Percentiles rank a stretch among this genome's conserved stretches.
These are phyloP conservation scores for Pelecanoides urinatrix DNA, from an alignment of 2,113 vertebrate genomes.

Conservation along the genomic window DNA sequence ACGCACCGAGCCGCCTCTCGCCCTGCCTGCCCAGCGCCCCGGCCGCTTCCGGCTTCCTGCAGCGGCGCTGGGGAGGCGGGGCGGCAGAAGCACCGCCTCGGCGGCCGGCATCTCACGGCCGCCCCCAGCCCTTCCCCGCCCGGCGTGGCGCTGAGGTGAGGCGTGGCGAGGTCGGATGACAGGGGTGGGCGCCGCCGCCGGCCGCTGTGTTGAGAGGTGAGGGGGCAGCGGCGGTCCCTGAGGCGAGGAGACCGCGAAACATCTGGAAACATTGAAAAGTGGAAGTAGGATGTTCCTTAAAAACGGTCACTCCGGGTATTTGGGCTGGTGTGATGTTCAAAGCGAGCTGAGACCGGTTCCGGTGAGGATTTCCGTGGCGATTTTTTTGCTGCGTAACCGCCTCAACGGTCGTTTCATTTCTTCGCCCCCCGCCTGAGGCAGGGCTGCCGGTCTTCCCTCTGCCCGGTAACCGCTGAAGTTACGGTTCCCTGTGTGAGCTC, in stretches of 20 bases:
- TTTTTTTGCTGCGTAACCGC: background rate
- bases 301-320: fast-evolving
- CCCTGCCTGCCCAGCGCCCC: background rate
- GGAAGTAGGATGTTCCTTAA: background rate
- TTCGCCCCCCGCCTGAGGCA: background rate
- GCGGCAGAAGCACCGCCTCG: background rate
- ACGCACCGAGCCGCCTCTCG: background rate
- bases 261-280: too few species aligned
- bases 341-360: background rate
- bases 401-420: background rate
- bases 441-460: background rate
- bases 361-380: fast-evolving
- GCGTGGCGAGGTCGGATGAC: too few species aligned
- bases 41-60: conserved; percentile 25
- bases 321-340: background rate
- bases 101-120: background rate
- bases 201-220: fast-evolving
- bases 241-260: fast-evolving
- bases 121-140: too few species aligned
- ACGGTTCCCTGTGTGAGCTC: fast-evolving
- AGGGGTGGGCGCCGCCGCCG: too few species aligned
- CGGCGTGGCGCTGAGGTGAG: fast-evolving
- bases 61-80: background rate
- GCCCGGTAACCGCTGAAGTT: too few species aligned
- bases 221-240: too few species aligned